Evolutionary conservation across 1,140 invertebrate species (phyloP).

Genomic region (Leptoteleia sp.): DNA sequence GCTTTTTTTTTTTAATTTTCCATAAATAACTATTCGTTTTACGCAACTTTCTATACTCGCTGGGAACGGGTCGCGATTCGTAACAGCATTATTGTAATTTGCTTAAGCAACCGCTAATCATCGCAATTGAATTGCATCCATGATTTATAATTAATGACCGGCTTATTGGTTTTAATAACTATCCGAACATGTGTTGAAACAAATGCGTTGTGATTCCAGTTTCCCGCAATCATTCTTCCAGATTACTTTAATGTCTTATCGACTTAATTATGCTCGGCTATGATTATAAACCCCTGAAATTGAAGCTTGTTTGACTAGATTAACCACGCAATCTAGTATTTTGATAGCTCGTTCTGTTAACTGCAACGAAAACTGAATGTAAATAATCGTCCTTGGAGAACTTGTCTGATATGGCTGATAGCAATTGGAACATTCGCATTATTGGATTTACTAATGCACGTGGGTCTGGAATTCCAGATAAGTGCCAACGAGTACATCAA

Average conservation of each 20-base stretch:
- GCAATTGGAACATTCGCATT: conserved; percentile 34
- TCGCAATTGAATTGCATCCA: not conserved
- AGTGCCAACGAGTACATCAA: conserved; percentile 33
- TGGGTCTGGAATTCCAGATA: conserved; percentile 35
- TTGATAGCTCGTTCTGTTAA: conserved; percentile 24
- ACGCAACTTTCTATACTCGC: not conserved
- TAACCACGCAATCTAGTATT: conserved; percentile 28
- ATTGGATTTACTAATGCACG: conserved; percentile 29
- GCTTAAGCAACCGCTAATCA: conserved; percentile 14
- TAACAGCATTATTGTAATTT: conserved; percentile 24
- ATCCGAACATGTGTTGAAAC: not conserved
- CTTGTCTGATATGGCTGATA: conserved; percentile 31
- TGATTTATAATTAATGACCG: conserved; percentile 1
- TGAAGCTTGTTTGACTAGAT: conserved; percentile 22
- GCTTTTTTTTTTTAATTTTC: too few relatives aligned
- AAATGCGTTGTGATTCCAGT: conserved; percentile 3
- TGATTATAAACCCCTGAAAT: conserved; percentile 2
- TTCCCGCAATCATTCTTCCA: not conserved
- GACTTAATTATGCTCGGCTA: conserved; percentile 16
- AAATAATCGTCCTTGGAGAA: conserved; percentile 21
- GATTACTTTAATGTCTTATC: not conserved
- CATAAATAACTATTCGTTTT: conserved; percentile 15
- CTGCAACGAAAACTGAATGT: conserved; percentile 19
- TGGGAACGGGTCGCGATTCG: conserved; percentile 18
- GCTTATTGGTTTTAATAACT: conserved; percentile 1